Conservation (phyloP, 2,113 vertebrate genomes). For the Dascyllus trimaculatus region DNA sequence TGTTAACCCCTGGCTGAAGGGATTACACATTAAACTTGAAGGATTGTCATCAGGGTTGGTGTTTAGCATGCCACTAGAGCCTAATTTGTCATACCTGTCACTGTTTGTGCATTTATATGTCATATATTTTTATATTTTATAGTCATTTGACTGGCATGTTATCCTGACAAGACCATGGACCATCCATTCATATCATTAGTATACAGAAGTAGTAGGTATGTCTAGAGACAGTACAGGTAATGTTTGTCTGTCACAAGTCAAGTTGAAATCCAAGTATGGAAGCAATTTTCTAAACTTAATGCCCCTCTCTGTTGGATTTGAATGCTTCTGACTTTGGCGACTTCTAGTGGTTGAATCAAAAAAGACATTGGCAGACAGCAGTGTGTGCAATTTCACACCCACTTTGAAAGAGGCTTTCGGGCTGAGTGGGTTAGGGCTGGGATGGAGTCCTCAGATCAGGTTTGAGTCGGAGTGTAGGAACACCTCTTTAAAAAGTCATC, state of each 20-base stretch:
- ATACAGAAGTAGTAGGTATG: neutral
- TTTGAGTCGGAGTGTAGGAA: no score
- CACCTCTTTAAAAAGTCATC: no score
- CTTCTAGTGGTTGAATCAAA: constrained; percentile 7
- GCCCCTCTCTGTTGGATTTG: neutral
- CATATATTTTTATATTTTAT: neutral
- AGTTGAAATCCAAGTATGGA: neutral
- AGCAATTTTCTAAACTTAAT: constrained; percentile 10
- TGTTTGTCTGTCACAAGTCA: neutral
- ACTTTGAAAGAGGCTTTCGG: neutral
- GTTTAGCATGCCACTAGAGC: constrained; percentile 21
- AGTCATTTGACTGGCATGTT: constrained; percentile 8
- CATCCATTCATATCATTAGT: neutral
- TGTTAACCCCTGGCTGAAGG: constrained; percentile 70
- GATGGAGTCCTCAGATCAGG: neutral
- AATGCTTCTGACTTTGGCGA: constrained; percentile 22
- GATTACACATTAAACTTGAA: constrained; percentile 66
- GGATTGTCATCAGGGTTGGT: constrained; percentile 30
- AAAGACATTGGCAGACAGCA: neutral
- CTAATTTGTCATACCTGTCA: constrained; percentile 37
- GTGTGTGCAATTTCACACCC: neutral
- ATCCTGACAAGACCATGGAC: neutral
- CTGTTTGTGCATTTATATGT: constrained; percentile 21
- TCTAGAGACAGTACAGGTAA: neutral
- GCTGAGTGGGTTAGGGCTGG: neutral